phyloP scores from a whole-genome alignment of 2,797 vertebrate species.

The Pygocentrus nattereri region DNA sequence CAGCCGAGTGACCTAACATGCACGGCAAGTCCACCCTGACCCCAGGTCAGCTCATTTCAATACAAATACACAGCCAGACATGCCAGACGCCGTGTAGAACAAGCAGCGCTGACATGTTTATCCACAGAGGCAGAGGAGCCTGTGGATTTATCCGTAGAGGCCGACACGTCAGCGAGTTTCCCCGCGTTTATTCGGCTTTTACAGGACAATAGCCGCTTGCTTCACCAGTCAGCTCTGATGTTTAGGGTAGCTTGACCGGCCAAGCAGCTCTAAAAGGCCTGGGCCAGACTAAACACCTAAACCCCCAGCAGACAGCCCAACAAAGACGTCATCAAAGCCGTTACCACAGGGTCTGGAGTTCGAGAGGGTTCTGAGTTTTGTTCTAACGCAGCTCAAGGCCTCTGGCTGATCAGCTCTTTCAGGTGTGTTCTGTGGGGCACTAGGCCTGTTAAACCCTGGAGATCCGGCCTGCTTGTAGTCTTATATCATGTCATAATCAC shows the following conservation, averaged over 20 bases:
- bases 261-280: background rate
- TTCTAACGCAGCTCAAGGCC: no score
- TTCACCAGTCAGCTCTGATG: background rate
- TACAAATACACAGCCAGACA: background rate
- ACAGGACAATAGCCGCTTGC: background rate
- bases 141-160: background rate
- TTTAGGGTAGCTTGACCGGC: background rate
- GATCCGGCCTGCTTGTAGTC: no score
- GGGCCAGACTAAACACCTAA: conserved; percentile 12
- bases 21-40: no score
- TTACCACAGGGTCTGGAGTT: no score
- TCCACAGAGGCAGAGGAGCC: background rate
- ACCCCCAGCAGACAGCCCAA: background rate
- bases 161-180: no score
- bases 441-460: no score
- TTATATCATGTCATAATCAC: no score
- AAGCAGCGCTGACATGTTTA: background rate
- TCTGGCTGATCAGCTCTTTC: no score
- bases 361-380: no score
- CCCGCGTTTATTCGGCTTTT: background rate
- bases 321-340: no score
- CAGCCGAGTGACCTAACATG: background rate
- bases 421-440: no score
- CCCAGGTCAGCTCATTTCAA: background rate
- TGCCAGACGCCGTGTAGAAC: background rate